These are phyloP conservation scores for Cepphus grylle DNA, from an alignment of 2,113 vertebrate species.

Conservation along the genomic window DNA sequence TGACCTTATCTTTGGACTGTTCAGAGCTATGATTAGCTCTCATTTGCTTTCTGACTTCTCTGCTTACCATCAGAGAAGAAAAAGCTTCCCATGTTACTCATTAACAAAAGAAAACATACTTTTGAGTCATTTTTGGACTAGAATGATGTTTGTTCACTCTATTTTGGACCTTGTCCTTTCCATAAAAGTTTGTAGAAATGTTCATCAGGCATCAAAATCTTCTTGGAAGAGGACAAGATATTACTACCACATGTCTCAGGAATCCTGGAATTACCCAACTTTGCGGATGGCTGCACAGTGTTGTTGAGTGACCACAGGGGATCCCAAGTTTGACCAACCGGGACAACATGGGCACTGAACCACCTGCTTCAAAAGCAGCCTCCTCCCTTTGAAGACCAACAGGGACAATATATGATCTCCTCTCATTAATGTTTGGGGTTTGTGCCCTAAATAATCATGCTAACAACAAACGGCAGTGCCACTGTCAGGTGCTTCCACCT, in stretches of 20 bases:
- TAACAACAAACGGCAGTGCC: not conserved
- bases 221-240: not conserved
- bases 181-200: not conserved
- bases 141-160: not conserved
- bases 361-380: not conserved
- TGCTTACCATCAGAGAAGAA: not conserved
- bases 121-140: not conserved
- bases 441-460: not conserved
- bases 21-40: not conserved
- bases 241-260: not conserved
- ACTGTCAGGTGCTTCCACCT: not conserved
- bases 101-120: not conserved
- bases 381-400: not conserved
- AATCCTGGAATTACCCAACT: slow-evolving; percentile 56
- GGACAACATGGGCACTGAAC: slow-evolving; percentile 1
- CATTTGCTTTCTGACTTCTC: not conserved
- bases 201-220: slow-evolving; percentile 5
- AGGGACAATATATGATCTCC: not conserved
- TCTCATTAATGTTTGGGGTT: not conserved
- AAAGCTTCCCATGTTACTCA: not conserved
- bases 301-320: not conserved
- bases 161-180: not conserved
- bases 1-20: not conserved
- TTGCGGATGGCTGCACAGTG: not conserved
- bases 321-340: slow-evolving; percentile 29